Base-by-base conservation (phyloP, 2,888 invertebrate genomes). In the Hemicrepidius hirtus region DNA sequence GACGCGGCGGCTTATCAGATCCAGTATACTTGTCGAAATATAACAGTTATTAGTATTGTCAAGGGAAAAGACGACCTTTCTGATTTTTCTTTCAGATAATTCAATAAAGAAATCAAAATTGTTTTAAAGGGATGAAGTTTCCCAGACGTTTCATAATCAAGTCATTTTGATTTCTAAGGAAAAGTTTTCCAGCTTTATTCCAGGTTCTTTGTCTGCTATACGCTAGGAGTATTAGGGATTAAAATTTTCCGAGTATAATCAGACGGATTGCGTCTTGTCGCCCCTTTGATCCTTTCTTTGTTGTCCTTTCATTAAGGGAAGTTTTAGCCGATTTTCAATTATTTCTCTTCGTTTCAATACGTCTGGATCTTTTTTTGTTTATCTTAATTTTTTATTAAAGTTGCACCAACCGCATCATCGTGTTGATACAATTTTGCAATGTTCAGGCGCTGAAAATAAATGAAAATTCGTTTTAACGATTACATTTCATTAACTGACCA, bases 31-130 rank as follows among this genome's bases (percentile, higher is more conserved):
- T 74, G 76, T 74, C 74, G 72, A 68, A 71, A 66, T 49, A 55
- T 73, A 68, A 66, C 72, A 60, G 74, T 76, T 76, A 76, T 74
- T 74, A 72, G 72, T 69, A 74, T 69, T 64, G 57, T 37, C 49
- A 57, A 67, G 71, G 68, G 64, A 50, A 35, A 13, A 10, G 18
- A 28, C 28, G 21, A 10, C 18, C 32, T 44, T 53, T 69, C 35
- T 32, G 9, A 32, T 32, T 1, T 9, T 32, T 10, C 55, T 41
- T 68, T 10, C 18, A 21, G 20, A 13, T 69, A 28, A 67, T 67
- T 67, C 46, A 67, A 67, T 67, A 59, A 21, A 9, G 35, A 7
- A n/a, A n/a, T n/a, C n/a, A n/a, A n/a, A n/a, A n/a, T n/a, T n/a
- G n/a, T n/a, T n/a, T 32, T 13, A 16, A 49, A 12, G 49, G 1